Conservation (phyloP, 2,888 invertebrate genomes). For the Dicyrtomina minuta region DNA sequence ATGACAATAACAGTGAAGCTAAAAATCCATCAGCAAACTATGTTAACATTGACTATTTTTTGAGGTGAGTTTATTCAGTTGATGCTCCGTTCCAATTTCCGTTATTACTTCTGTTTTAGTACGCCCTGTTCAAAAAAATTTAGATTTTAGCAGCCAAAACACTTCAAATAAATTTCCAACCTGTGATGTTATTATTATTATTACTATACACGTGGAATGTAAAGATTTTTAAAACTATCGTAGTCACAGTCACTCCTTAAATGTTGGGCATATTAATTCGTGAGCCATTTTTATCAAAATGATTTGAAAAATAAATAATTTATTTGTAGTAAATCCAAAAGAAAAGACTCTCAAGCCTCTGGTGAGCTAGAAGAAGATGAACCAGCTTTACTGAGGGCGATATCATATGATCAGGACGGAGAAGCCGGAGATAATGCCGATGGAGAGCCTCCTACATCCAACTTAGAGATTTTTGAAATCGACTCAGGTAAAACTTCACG, state of each 20-base stretch:
- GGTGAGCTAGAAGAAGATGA: conserved; percentile 53
- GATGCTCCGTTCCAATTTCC: neutral
- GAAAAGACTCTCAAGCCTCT: conserved; percentile 51
- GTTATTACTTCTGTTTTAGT: conserved; percentile 15
- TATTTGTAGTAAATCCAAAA: conserved; percentile 44
- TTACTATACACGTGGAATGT: too few relatives aligned
- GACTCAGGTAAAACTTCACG: conserved; percentile 52
- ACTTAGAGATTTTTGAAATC: conserved; percentile 53
- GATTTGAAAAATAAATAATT: too few relatives aligned
- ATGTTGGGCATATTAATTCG: too few relatives aligned
- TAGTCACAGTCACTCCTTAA: too few relatives aligned
- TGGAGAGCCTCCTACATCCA: conserved; percentile 56
- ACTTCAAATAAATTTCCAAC: too few relatives aligned
- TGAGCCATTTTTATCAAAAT: too few relatives aligned
- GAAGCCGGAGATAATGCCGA: conserved; percentile 53
- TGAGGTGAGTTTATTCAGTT: conserved; percentile 65
- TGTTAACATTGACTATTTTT: conserved; percentile 89
- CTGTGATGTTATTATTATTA: too few relatives aligned
- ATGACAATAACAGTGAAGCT: conserved; percentile 49
- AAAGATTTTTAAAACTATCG: too few relatives aligned
- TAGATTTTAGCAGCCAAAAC: too few relatives aligned
- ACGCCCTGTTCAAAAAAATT: too few relatives aligned
- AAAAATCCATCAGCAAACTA: conserved; percentile 69
- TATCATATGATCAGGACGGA: conserved; percentile 63
- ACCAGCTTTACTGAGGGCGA: conserved; percentile 63